Evolutionary conservation across 1,140 invertebrate species (phyloP), one percentile per base, ranked within the genome.

Genomic region (Hyposmocoma kahamanoa): DNA sequence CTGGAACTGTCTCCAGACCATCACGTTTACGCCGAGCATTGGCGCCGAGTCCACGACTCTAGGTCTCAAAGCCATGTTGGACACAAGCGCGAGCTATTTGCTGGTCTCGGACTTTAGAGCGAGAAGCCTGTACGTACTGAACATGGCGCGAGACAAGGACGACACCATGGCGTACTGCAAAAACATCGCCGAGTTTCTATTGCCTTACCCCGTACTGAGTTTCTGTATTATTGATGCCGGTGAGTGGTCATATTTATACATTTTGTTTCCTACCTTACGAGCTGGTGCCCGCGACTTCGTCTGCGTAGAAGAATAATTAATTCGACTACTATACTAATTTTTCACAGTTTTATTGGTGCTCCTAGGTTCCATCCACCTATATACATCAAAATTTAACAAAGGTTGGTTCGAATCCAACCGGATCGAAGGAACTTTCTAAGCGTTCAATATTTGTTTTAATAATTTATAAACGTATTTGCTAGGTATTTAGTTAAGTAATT

Each of bases 1-100:
- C 0, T 98, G 97, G 97, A 90, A 89, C 22, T 98, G 96, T 70
- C 85, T 98, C 13, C 97, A 98, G 83, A 97, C 94, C 0, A 91
- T 98, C 46, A 90, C 86, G 60, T 96, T 93, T 69, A 78, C 88
- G 1, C 83, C 89, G 6, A 62, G 73, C 1, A 48, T 73, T 20
- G 38, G 63, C 3, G 11, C 71, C 0, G 72, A 83, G 3, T 42
- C 66, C 2, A 18, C 82, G 4, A 74, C 65, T 17, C 78, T 90
- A 2, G 76, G 73, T n/a, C 76, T 95, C 22, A 97, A 96, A 84
- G 93, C 95, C 0, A 89, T 90, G 21, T 85, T 97, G 18, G 96
- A 98, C 87, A 86, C 93, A 1, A 92, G 92, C 50, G 93, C 95
- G 6, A 90, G 89, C 44, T 97, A 95, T 79, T 86, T 98, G 22